Percentiles rank a stretch among this genome's conserved stretches.
These are phyloP conservation scores for Gnatocerus cornutus DNA, from an alignment of 2,888 invertebrate genomes.

Conservation along the genomic window DNA sequence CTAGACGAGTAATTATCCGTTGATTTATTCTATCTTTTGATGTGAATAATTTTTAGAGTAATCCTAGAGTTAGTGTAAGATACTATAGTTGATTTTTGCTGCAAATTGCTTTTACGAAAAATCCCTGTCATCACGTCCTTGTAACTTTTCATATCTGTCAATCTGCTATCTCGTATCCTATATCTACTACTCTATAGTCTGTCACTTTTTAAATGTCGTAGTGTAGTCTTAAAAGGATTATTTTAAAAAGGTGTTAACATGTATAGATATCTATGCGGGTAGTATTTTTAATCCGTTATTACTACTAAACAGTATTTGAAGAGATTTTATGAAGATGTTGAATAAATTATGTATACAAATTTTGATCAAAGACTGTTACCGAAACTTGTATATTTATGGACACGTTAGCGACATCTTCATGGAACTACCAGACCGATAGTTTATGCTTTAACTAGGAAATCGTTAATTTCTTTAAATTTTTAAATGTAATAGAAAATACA, in stretches of 20 bases:
- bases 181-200: conserved; percentile 56
- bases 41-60: conserved; percentile 30
- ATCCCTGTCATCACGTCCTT: conserved; percentile 37
- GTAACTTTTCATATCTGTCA: conserved; percentile 53
- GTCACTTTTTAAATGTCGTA: conserved; percentile 62
- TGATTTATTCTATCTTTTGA: conserved; percentile 22
- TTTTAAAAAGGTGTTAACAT: conserved; percentile 48
- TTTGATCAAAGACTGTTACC: conserved; percentile 37
- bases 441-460: conserved; percentile 41
- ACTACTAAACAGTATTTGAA: conserved; percentile 38
- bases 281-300: conserved; percentile 33
- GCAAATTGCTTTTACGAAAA: conserved; percentile 33
- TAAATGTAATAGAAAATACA: conserved; percentile 61
- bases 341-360: conserved; percentile 37
- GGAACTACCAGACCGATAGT: conserved; percentile 28
- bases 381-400: conserved; percentile 25
- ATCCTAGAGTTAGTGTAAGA: conserved; percentile 11
- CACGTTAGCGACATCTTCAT: conserved; percentile 36
- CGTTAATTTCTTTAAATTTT: conserved; percentile 58
- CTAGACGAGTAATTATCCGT: conserved; percentile 2
- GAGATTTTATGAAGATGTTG: conserved; percentile 45
- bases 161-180: conserved; percentile 56
- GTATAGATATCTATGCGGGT: conserved; percentile 47
- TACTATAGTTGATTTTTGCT: conserved; percentile 14
- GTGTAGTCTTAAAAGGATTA: conserved; percentile 53